These are phyloP conservation scores for Xylota segnis DNA, from an alignment of 2,888 invertebrate species.

Conservation along the genomic window DNA sequence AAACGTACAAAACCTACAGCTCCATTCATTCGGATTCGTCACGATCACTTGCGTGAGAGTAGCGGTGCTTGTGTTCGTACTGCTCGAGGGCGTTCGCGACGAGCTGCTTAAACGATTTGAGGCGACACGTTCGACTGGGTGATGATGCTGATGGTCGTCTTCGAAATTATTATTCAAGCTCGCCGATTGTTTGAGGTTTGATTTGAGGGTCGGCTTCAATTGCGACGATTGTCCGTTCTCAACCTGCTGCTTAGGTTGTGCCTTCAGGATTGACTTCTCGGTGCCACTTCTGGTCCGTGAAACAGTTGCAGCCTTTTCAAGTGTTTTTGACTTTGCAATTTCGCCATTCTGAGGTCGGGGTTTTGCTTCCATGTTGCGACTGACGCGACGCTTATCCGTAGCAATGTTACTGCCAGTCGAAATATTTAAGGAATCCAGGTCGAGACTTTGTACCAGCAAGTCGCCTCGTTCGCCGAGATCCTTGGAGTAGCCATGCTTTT, in stretches of 20 bases:
- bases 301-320: slow-evolving; percentile 73
- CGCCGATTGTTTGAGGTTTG: slow-evolving; percentile 56
- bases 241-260: slow-evolving; percentile 38
- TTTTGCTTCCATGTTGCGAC: slow-evolving; percentile 75
- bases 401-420: slow-evolving; percentile 44
- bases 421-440: slow-evolving; percentile 82
- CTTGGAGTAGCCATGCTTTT: slow-evolving; percentile 89
- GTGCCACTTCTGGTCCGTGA: slow-evolving; percentile 45
- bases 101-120: slow-evolving; percentile 64
- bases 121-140: slow-evolving; percentile 17
- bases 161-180: slow-evolving; percentile 62
- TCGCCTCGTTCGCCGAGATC: slow-evolving; percentile 89
- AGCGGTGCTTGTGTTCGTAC: slow-evolving; percentile 56
- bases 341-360: slow-evolving; percentile 71
- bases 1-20: slow-evolving; percentile 89
- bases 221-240: slow-evolving; percentile 63
- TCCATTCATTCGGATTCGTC: slow-evolving; percentile 86
- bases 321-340: slow-evolving; percentile 75
- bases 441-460: slow-evolving; percentile 85
- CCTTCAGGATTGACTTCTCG: slow-evolving; percentile 67
- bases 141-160: slow-evolving; percentile 73
- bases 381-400: slow-evolving; percentile 77
- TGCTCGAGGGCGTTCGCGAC: slow-evolving; percentile 70
- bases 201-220: slow-evolving; percentile 57
- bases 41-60: slow-evolving; percentile 80